Base-by-base conservation (phyloP, 2,888 invertebrate genomes). In the Cataglyphis altisquamis region DNA sequence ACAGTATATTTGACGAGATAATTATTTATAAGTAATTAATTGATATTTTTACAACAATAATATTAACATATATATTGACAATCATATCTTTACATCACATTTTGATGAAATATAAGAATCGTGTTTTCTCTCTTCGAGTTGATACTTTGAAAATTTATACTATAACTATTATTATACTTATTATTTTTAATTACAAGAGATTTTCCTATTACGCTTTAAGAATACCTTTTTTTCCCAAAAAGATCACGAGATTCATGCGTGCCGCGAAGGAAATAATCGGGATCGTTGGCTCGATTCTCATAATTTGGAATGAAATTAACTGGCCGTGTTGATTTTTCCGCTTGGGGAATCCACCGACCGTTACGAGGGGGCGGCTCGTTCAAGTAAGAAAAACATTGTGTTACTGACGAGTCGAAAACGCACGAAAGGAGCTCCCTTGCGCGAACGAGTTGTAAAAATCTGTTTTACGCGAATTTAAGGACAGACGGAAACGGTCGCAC, bases 281-380 rank as follows among this genome's bases (percentile, higher is more conserved):
- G 89, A 83, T 83, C 86, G 80, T 41, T 55, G 52, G 91, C 92
- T 92, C 93, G 93, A 91, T 91, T 92, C 91, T 91, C 93, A 92
- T 93, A 90, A 93, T 92, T 92, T 91, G 90, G 93, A 93, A 93
- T 93, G 88, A 92, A 90, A 93, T 93, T 92, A 92, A 90, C 88
- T 87, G 89, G 84, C 88, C 90, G 89, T 93, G 93, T 93, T 93
- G 93, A 93, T 93, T 93, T 93, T 93, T 93, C 92, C 93, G 92
- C 90, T 88, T 86, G 89, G 88, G 80, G 86, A 87, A 83, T n/a
- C 70, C 45, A 45, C 32, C 64, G 83, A 62, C 80, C 70, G 52
- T 82, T 81, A 48, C 66, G 84, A 66, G 83, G 64, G 36, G 80
- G 85, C 60, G 82, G 88, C 88, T 90, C 86, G 90, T 88, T 88